Conservation (phyloP, 2,888 invertebrate species). For the Calameuta pallipes region DNA sequence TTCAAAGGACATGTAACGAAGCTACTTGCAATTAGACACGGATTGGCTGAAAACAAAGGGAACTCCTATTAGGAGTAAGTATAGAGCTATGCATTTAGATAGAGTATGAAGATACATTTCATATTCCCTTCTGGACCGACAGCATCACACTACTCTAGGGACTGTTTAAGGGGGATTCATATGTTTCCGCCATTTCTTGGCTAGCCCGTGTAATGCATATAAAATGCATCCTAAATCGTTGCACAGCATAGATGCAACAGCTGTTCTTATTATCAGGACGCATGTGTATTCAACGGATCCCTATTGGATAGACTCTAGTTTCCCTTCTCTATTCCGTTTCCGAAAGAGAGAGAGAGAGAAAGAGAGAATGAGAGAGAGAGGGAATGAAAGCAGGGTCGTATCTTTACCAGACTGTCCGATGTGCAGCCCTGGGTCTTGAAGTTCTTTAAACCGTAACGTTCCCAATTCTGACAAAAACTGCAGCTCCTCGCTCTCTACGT, state of each 20-base stretch:
- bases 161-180: slow-evolving; percentile 20
- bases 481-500: background rate
- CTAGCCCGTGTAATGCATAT: slow-evolving; percentile 23
- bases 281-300: background rate
- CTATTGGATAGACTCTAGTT: background rate
- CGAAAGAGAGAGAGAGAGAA: slow-evolving; percentile 17
- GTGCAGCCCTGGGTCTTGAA: background rate
- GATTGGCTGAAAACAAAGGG: background rate
- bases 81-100: background rate
- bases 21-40: background rate
- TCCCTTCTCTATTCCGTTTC: background rate
- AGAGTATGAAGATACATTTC: background rate
- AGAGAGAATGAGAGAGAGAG: background rate
- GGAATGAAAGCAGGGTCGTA: background rate
- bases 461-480: background rate
- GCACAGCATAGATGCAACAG: slow-evolving; percentile 24
- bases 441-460: background rate
- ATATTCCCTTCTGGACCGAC: background rate
- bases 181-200: slow-evolving; percentile 19
- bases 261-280: slow-evolving; percentile 23
- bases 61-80: background rate
- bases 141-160: background rate
- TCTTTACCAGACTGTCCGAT: background rate
- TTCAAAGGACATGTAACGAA: background rate
- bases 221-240: slow-evolving; percentile 26